Evolutionary conservation across 2,888 invertebrate genomes (phyloP).

Genomic region (Cosmopolites sordidus): DNA sequence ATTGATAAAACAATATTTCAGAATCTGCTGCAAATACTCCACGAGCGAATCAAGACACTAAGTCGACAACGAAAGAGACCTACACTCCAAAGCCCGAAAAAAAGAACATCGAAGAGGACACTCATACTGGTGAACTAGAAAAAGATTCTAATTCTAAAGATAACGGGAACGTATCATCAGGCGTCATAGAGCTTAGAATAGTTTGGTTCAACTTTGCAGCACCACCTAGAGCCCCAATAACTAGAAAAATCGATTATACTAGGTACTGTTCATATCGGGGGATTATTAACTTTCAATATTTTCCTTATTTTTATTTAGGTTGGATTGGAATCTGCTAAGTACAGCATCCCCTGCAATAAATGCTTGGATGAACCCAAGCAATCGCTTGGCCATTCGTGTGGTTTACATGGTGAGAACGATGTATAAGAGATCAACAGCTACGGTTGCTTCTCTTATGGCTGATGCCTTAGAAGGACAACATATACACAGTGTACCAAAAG

Average conservation of each 20-base stretch:
- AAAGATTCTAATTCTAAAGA: slow-evolving; percentile 51
- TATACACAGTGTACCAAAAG: slow-evolving; percentile 75
- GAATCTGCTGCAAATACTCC: slow-evolving; percentile 24
- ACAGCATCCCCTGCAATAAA: slow-evolving; percentile 96
- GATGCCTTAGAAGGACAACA: slow-evolving; percentile 86
- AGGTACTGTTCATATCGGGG: slow-evolving; percentile 55
- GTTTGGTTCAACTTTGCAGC: slow-evolving; percentile 98
- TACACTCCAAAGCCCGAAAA: slow-evolving; percentile 30
- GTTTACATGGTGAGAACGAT: slow-evolving; percentile 76
- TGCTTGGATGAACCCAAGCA: slow-evolving; percentile 96
- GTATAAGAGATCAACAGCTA: slow-evolving; percentile 76
- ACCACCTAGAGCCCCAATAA: slow-evolving; percentile 90
- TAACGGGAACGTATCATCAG: slow-evolving; percentile 77
- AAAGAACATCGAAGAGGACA: slow-evolving; percentile 20
- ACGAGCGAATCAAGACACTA: slow-evolving; percentile 31
- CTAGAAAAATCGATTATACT: slow-evolving; percentile 90
- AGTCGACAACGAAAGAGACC: slow-evolving; percentile 28
- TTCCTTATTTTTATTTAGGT: slow-evolving; percentile 49
- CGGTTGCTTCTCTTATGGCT: slow-evolving; percentile 92
- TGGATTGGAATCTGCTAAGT: slow-evolving; percentile 94
- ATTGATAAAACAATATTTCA: too few relatives aligned
- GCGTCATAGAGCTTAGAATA: slow-evolving; percentile 81
- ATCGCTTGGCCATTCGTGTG: slow-evolving; percentile 80
- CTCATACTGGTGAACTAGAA: slow-evolving; percentile 31
- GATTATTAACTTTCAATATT: not conserved